Base-by-base conservation (phyloP, 1,140 invertebrate species). In the Drosophila teissieri region DNA sequence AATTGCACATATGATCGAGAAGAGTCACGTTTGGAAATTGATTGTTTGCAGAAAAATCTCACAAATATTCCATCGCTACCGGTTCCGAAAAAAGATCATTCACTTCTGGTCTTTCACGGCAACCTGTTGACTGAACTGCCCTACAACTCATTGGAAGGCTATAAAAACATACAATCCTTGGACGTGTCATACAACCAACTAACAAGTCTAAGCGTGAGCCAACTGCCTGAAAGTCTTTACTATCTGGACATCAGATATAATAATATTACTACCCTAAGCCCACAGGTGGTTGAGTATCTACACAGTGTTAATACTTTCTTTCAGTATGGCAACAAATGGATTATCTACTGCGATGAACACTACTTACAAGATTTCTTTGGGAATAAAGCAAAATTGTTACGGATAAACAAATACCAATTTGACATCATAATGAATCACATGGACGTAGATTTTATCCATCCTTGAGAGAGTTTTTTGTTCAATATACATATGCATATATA, bases 261-360 rank as follows among this genome's bases (percentile, higher is more conserved):
- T 19, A 8, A 5, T 3, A 37, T 64, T 2, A 11, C n/a, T 40
- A 46, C 54, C 2, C 5, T 64, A 4, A 10, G n/a, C 5, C n/a
- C 19, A n/a, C 15, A 46, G 0, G 55, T 61, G 1, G 19, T 46
- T 1, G 31, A 58, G 11, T 60, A 37, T 44, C 11, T 64, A 10
- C 2, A 8, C 0, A 5, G 27, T n/a, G 4, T 6, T 61, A 19
- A 19, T 11, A 1, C 14, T 8, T 64, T 61, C 15, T 2, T 8
- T 4, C 62, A 60, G 15, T 8, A 3, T 5, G 62, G 62, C 5
- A 64, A 61, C 42, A 34, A 27, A 46, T 64, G 62, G 55, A 61
- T 19, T 45, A 22, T 61, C 11, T 27, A 31, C 27, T 60, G 31
- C 55, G 31, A 46, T 11, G 42, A 61, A 22, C 1, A 0, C 3